Evolutionary conservation across 1,140 invertebrate species (phyloP), one percentile per base, ranked within the genome.

Genomic region (Tetraneura akinire): DNA sequence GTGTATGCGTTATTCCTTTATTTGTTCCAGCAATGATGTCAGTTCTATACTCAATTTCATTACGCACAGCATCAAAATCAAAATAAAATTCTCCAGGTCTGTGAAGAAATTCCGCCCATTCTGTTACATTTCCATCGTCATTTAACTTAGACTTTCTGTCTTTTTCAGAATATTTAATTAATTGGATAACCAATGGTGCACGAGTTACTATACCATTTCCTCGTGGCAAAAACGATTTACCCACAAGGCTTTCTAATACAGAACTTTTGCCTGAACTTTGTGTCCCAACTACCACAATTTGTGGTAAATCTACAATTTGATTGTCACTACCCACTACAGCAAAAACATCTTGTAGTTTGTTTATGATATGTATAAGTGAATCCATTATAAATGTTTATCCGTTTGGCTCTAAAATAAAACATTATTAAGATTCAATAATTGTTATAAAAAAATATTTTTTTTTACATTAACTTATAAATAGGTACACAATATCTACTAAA

Each of bases 101-200:
- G 85, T 93, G 91, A 3, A 92, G 84, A 86, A 93, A 93, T 83
- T 92, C 91, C n/a, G 89, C 92, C 88, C 90, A 92, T 86, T 91
- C 90, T 86, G 88, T 4, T 4, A 37, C 8, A 8, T 37, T 8
- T 37, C 8, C 8, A 37, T 4, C 86, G 23, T 32, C 60, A 85
- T 80, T 70, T 8, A 37, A 37, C 32, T 4, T 37, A 8, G 32
- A 37, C 16, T 68, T 49, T 37, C 42, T 6, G 55, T 57, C n/a
- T 21, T 57, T 32, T 32, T 80, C 37, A 3, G n/a, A 9, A 13
- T 55, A 62, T 5, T 60, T 49, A 29, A 74, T 37, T 3, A 83
- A 55, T 23, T 81, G 82, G 4, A 83, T 71, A 16, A 83, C 66
- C 1, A 83, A 57, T 1, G 83, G 83, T 13, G 81, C 37, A 14